phyloP scores from a whole-genome alignment of 2,797 vertebrate genomes.

The Danio albolineatus region DNA sequence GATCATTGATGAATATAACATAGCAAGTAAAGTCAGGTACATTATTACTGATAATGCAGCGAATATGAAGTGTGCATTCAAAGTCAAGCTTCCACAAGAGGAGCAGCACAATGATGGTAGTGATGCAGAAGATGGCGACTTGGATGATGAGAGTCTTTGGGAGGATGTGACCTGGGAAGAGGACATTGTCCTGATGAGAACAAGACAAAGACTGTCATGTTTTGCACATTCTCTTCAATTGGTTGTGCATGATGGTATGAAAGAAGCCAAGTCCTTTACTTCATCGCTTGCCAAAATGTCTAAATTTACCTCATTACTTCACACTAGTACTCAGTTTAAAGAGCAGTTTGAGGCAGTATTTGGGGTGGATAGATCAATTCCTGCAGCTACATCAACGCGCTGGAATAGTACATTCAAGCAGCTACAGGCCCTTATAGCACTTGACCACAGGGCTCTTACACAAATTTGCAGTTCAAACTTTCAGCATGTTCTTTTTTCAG shows the following conservation, averaged over 20 bases:
- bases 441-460: conserved; percentile 40
- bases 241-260: conserved; percentile 45
- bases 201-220: conserved; percentile 45
- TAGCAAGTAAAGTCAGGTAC: conserved; percentile 42
- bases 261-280: conserved; percentile 32
- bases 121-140: conserved; percentile 5
- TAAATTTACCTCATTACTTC: conserved; percentile 3
- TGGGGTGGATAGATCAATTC: conserved; percentile 35
- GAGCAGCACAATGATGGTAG: neutral
- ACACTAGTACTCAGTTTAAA: conserved; percentile 29
- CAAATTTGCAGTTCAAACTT: conserved; percentile 44
- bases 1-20: conserved; percentile 43
- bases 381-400: conserved; percentile 35
- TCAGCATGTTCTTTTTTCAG: conserved; percentile 40
- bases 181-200: neutral
- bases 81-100: conserved; percentile 48
- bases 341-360: conserved; percentile 36
- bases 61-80: conserved; percentile 58
- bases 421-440: conserved; percentile 37
- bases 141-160: conserved; percentile 40
- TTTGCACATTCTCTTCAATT: conserved; percentile 52
- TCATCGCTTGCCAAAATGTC: conserved; percentile 32
- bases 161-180: conserved; percentile 43
- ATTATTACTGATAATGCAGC: conserved; percentile 51
- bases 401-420: conserved; percentile 45